Percentiles rank a stretch among this genome's conserved stretches.
These are phyloP conservation scores for Electrona antarctica DNA, from an alignment of 2,113 vertebrate species.

Conservation along the genomic window DNA sequence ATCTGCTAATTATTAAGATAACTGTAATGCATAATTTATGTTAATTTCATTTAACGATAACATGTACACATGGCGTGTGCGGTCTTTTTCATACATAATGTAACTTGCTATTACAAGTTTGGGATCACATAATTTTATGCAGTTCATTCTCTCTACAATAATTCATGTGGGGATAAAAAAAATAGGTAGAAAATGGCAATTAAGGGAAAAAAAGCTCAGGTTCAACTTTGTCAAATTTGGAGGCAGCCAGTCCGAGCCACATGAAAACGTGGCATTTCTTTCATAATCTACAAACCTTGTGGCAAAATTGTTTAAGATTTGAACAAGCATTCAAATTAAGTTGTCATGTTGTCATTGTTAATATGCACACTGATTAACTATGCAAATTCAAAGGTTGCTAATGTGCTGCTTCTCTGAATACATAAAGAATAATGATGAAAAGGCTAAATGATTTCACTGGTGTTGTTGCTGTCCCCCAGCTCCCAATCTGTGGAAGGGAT, in stretches of 20 bases:
- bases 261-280: neutral
- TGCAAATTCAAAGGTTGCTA: neutral
- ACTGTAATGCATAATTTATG: too few relatives aligned
- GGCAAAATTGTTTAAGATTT: neutral
- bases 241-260: neutral
- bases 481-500: slow-evolving; percentile 42
- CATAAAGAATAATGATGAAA: slow-evolving; percentile 23
- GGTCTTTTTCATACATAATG: too few relatives aligned
- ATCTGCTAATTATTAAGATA: too few relatives aligned
- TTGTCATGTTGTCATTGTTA: neutral
- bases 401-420: neutral
- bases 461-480: neutral
- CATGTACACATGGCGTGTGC: too few relatives aligned
- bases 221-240: neutral
- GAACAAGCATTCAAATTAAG: neutral
- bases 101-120: too few relatives aligned
- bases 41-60: too few relatives aligned
- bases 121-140: too few relatives aligned
- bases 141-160: too few relatives aligned
- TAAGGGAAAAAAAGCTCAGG: neutral
- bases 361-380: neutral
- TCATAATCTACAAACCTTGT: neutral
- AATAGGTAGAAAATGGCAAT: too few relatives aligned
- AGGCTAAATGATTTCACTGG: slow-evolving; percentile 23
- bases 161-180: too few relatives aligned